Base-by-base conservation (phyloP, 1,140 invertebrate species). In the Cheumatopsyche charites region DNA sequence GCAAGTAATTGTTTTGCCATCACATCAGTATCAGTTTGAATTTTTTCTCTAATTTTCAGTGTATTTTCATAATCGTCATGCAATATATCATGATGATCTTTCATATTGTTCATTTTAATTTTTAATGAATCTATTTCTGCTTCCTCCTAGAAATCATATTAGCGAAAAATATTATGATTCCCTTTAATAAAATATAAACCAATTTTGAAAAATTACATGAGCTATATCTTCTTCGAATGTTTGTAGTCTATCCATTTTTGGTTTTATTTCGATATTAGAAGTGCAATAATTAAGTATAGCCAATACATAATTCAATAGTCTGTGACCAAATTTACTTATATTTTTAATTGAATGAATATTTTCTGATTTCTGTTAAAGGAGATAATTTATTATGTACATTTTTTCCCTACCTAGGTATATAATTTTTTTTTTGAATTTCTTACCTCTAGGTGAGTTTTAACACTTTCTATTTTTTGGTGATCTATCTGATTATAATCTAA, bases 221-320 rank as follows among this genome's bases (percentile, higher is more conserved):
- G 79, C 78, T 67, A 74, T 81, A 36, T 93, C 91, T 21, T 82
- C 86, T 79, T 95, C 92, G 9, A 96, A 80, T 49, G 84, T 85
- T 69, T 89, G 87, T 0, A 96, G 91, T 81, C 90, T 90, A 26
- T 96, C 93, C 73, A 92, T 90, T 81, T 96, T 97, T 0, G 94
- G 94, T 81, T 94, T 95, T 0, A 91, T 92, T 80, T 95, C 92
- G 78, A 88, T 89, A 76, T 88, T 94, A 0, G 96, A 92, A 0
- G 88, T 87, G 76, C 92, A 96, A 80, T 95, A 97, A 42, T 89
- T 92, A 47, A 96, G 81, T 0, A 96, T 93, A 17, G 94, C 94
- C 25, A 90, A 86, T 0, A 96, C 90, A 80, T 95, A 96, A 82
- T 91, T 93, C 0, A 94, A 86, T 1, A 97, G 82, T 5, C 92